phyloP scores from a whole-genome alignment of 2,113 vertebrate species.

The Larimichthys polyactis region DNA sequence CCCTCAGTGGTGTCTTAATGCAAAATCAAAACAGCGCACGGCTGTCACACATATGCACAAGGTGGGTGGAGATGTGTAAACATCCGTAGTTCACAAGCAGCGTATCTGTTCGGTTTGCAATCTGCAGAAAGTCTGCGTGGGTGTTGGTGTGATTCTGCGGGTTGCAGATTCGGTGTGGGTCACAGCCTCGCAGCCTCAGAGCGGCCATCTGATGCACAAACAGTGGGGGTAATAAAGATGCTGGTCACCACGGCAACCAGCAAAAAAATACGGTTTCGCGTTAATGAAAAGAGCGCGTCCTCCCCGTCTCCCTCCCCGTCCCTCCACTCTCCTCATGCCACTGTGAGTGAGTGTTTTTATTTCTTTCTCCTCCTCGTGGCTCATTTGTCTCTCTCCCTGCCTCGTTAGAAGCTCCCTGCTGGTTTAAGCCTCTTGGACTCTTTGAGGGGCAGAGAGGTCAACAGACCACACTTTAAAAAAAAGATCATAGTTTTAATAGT shows the following conservation, averaged over 20 bases:
- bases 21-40: too few species aligned
- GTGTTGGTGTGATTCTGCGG: too few species aligned
- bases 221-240: not conserved
- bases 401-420: not conserved
- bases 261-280: not conserved
- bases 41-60: too few species aligned
- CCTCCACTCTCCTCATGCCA: fast-evolving
- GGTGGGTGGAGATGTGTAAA: too few species aligned
- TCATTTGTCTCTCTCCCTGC: not conserved
- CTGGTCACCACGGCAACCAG: conserved; percentile 36
- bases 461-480: not conserved
- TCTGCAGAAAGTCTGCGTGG: too few species aligned
- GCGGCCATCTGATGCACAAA: conserved; percentile 1
- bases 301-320: not conserved
- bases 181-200: too few species aligned
- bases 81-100: too few species aligned
- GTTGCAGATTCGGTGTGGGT: too few species aligned
- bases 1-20: too few species aligned
- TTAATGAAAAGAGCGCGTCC: conserved; percentile 20
- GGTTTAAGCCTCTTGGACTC: not conserved
- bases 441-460: not conserved
- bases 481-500: not conserved
- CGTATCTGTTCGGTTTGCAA: too few species aligned
- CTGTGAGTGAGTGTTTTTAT: not conserved
- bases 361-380: not conserved